Conservation (phyloP, 2,797 vertebrate species). For the Crenichthys baileyi region DNA sequence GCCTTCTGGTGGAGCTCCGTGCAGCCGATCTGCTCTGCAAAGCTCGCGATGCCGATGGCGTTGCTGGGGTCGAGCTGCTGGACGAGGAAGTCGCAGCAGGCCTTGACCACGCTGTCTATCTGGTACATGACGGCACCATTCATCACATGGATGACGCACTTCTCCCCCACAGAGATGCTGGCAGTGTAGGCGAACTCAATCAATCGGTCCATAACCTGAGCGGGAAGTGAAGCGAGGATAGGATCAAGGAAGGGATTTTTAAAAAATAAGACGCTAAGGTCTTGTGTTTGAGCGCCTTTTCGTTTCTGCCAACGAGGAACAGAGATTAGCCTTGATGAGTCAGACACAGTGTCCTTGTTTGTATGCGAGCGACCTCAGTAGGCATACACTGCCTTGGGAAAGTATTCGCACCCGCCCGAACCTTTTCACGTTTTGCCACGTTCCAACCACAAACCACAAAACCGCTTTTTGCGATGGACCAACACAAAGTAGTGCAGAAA, state of each 20-base stretch:
- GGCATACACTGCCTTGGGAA: neutral
- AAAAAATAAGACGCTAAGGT: neutral
- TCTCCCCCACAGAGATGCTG: conserved; percentile 94
- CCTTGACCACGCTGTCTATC: conserved; percentile 95
- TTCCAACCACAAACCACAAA: neutral
- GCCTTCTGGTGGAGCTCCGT: conserved; percentile 91
- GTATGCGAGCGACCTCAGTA: neutral
- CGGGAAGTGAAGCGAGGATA: neutral
- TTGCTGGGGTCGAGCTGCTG: conserved; percentile 96
- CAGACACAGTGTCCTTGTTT: neutral
- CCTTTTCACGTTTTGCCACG: neutral
- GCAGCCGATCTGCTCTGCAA: conserved; percentile 93
- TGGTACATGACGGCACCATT: conserved; percentile 97
- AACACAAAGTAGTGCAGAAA: neutral
- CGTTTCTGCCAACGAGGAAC: neutral
- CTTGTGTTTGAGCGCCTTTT: neutral
- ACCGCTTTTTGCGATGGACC: neutral
- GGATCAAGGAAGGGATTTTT: neutral
- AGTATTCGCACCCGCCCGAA: neutral
- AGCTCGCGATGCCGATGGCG: conserved; percentile 95
- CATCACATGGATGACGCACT: conserved; percentile 94
- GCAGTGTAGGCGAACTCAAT: conserved; percentile 96
- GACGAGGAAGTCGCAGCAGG: conserved; percentile 92
- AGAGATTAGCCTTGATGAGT: conserved; percentile 1
- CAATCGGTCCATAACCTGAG: conserved; percentile 90